These are phyloP conservation scores for Sturnus vulgaris DNA, from an alignment of 2,113 vertebrate species.

Conservation along the genomic window DNA sequence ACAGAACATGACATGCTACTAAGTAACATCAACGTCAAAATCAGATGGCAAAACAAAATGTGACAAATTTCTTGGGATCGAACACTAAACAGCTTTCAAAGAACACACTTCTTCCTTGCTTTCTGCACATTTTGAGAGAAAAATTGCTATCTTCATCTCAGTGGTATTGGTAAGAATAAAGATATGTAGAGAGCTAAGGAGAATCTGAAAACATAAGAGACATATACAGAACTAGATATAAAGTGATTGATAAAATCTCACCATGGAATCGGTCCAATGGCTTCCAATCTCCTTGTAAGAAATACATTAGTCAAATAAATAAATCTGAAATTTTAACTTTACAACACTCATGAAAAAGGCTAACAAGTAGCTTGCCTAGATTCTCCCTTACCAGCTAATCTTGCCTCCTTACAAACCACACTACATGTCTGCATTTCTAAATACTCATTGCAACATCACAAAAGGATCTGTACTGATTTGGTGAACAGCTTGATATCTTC, in stretches of 20 bases:
- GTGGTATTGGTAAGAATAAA: neutral
- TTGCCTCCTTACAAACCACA: neutral
- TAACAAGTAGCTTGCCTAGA: neutral
- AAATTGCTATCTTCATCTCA: neutral
- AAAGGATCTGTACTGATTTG: neutral
- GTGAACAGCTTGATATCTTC: neutral
- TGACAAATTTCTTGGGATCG: neutral
- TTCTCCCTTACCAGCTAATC: neutral
- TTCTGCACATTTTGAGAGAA: neutral
- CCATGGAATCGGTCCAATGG: neutral
- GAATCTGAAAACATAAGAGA: neutral
- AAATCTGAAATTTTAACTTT: neutral
- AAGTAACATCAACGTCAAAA: neutral
- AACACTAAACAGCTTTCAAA: neutral
- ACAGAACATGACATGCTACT: neutral
- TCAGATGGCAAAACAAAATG: neutral
- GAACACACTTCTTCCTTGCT: neutral
- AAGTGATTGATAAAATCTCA: neutral
- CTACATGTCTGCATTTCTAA: neutral
- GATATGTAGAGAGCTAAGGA: neutral
- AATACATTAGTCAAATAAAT: neutral
- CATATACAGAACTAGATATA: neutral
- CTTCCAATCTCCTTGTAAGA: neutral
- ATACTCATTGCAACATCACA: neutral
- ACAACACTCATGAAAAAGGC: neutral